A percentile compares a stretch with the other conserved stretches of the same genome.
These are phyloP conservation scores for Urocyon cinereoargenteus DNA, from an alignment of 2,797 vertebrate genomes.

Conservation along the genomic window DNA sequence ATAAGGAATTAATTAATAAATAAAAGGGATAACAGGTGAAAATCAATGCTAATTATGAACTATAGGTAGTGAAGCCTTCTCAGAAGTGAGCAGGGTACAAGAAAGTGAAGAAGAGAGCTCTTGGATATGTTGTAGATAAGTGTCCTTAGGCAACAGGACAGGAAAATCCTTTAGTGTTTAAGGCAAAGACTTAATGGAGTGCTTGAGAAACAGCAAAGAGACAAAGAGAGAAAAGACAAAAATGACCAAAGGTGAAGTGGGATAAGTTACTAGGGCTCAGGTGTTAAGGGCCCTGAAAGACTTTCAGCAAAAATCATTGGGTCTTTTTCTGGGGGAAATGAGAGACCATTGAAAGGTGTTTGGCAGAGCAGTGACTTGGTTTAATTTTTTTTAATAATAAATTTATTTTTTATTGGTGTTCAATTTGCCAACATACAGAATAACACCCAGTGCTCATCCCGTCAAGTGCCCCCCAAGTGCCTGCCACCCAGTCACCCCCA, in stretches of 20 bases:
- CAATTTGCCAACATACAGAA: no score
- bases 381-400: not conserved
- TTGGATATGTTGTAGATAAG: not conserved
- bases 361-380: not conserved
- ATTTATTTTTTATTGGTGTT: no score
- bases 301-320: not conserved
- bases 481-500: no score
- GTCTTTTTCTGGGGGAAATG: not conserved
- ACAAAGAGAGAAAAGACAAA: not conserved
- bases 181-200: not conserved
- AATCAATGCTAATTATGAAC: not conserved
- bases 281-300: not conserved
- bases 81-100: not conserved
- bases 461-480: no score
- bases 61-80: accelerated
- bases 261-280: not conserved
- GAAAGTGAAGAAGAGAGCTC: not conserved
- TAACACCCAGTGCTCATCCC: no score
- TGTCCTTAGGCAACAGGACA: not conserved
- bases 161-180: not conserved
- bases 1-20: not conserved
- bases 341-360: not conserved
- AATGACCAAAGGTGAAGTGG: not conserved
- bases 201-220: not conserved
- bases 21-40: not conserved